These are phyloP conservation scores for Trissoscelio sp. DNA, from an alignment of 2,888 invertebrate genomes.

Conservation along the genomic window DNA sequence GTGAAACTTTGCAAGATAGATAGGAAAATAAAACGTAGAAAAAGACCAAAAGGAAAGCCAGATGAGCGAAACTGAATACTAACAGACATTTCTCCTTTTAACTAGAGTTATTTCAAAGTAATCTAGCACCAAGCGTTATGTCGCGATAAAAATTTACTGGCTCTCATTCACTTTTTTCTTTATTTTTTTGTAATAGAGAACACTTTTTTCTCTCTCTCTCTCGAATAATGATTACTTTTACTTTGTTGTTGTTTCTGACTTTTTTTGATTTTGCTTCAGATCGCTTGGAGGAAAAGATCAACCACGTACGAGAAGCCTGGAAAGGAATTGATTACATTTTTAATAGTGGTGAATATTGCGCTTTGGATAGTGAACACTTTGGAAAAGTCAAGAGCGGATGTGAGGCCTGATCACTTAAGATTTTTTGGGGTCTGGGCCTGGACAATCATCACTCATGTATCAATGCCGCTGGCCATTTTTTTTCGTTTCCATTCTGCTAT, in stretches of 20 bases:
- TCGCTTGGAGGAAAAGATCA: slow-evolving; percentile 89
- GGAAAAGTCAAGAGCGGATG: slow-evolving; percentile 92
- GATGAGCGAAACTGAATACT: slow-evolving; percentile 58
- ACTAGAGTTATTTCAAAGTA: slow-evolving; percentile 62
- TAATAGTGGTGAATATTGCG: slow-evolving; percentile 92
- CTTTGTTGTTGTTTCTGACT: no score
- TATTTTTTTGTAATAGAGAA: no score
- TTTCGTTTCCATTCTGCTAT: slow-evolving; percentile 96
- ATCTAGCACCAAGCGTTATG: slow-evolving; percentile 52
- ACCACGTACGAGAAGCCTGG: slow-evolving; percentile 91
- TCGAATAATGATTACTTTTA: neutral
- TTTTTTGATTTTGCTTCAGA: slow-evolving; percentile 75
- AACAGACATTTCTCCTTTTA: slow-evolving; percentile 62
- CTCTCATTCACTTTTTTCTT: neutral
- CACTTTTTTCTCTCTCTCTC: no score
- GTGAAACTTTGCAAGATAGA: slow-evolving; percentile 72
- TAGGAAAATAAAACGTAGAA: slow-evolving; percentile 65
- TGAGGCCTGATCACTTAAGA: slow-evolving; percentile 91
- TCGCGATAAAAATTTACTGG: slow-evolving; percentile 30
- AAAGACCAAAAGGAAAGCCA: slow-evolving; percentile 39
- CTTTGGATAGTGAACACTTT: slow-evolving; percentile 94
- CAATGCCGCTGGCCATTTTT: slow-evolving; percentile 95
- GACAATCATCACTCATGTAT: slow-evolving; percentile 95
- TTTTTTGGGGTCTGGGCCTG: slow-evolving; percentile 95
- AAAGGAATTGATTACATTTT: slow-evolving; percentile 92